Base-by-base conservation (phyloP, 2,888 invertebrate genomes). In the Entomobrya proxima region DNA sequence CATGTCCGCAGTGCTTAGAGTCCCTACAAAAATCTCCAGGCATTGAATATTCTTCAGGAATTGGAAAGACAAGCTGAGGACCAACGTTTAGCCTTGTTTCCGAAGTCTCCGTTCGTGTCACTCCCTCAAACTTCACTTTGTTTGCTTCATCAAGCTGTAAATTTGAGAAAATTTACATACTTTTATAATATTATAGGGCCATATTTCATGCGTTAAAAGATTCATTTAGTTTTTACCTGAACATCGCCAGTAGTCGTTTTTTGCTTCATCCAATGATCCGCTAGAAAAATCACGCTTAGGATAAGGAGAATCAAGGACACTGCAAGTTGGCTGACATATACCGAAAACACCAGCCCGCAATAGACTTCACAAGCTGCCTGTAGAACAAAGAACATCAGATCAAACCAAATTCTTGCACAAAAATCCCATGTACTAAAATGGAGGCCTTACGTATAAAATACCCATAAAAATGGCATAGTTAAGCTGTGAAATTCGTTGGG, bases 11-110 rank as follows among this genome's bases (percentile, higher is more conserved):
- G n/a, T n/a, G n/a, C n/a, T n/a, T n/a, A 15, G 3, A 47, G 13
- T 13, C 47, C 5, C 13, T 13, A 21, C 40, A 18, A 18, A 1
- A 7, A 40, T 35, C 72, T 21, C 80, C 72, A 27, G 81, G 81
- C 9, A 58, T 64, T 11, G 81, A 61, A 30, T 44, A 81, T 44
- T 81, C 81, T 47, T 81, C 61, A 13, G 61, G 58, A 9, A 61
- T 35, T 21, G 81, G 81, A 35, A 47, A 81, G 2, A 81, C 81
- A 18, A 81, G 58, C 2, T 44, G 30, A 32, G 81, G 81, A 6
- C 74, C 81, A 2, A 81, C 18, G 21, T 50, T 47, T 37, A 81
- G 24, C 1, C 30, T 40, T 27, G 9, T 24, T 6, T 81, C 81
- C 9, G 15, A 44, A 1, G 61, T 47, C 37, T 32, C 47, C 1